These are phyloP conservation scores for Mamestra brassicae DNA, from an alignment of 2,888 invertebrate species.

Conservation along the genomic window DNA sequence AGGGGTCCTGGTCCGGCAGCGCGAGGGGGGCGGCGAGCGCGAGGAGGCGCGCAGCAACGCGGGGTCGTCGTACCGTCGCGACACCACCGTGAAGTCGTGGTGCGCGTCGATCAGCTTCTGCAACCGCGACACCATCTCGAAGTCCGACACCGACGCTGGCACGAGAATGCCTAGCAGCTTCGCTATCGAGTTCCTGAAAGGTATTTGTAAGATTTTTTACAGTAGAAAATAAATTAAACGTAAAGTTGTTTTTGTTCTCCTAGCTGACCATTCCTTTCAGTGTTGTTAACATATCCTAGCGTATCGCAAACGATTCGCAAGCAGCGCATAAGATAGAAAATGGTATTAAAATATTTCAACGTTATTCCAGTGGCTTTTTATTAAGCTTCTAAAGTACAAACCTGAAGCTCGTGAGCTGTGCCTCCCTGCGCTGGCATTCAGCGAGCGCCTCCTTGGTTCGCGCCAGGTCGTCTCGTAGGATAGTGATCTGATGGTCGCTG, in stretches of 20 bases:
- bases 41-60: constrained; percentile 85
- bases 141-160: constrained; percentile 93
- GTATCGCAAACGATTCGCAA: not conserved
- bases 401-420: constrained; percentile 94
- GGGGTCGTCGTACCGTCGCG: constrained; percentile 92
- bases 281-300: not conserved
- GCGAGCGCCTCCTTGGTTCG: constrained; percentile 94
- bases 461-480: constrained; percentile 94
- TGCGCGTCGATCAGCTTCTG: constrained; percentile 96
- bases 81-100: constrained; percentile 96
- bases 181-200: constrained; percentile 92
- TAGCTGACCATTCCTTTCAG: not conserved
- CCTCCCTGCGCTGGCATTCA: constrained; percentile 94
- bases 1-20: constrained; percentile 89
- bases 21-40: constrained; percentile 87
- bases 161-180: constrained; percentile 93
- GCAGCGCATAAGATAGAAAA: not conserved
- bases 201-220: not conserved
- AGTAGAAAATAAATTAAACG: not conserved
- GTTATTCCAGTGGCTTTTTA: too few relatives aligned
- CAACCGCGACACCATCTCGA: constrained; percentile 94
- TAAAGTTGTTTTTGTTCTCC: not conserved
- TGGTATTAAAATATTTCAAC: not conserved
- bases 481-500: constrained; percentile 93
- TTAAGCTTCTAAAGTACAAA: constrained; percentile 53